Conservation (phyloP, 2,797 vertebrate genomes). For the Poliocrania exsul region DNA sequence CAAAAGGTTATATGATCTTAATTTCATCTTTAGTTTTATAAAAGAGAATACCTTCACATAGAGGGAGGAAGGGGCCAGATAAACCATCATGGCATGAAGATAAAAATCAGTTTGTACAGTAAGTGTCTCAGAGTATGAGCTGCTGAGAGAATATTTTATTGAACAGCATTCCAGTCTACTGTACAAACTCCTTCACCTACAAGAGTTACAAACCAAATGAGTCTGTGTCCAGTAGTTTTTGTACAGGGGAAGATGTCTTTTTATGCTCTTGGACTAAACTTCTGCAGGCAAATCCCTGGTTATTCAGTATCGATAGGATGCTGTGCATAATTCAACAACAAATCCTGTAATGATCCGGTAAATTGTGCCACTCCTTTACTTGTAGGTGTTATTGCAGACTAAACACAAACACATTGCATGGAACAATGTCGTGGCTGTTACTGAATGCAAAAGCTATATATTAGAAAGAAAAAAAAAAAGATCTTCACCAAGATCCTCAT, state of each 20-base stretch:
- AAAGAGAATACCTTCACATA: neutral
- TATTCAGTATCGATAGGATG: neutral
- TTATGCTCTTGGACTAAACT: neutral
- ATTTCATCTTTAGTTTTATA: conserved; percentile 28
- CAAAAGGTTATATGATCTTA: neutral
- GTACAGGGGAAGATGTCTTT: neutral
- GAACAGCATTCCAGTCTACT: neutral
- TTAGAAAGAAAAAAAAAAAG: neutral
- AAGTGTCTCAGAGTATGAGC: neutral
- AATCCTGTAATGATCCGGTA: conserved; percentile 2
- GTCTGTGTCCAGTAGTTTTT: neutral
- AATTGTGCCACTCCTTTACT: neutral
- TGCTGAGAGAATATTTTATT: conserved; percentile 18
- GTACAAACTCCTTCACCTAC: neutral
- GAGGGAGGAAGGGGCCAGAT: neutral
- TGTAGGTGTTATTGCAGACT: neutral
- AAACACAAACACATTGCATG: neutral
- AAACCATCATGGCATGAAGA: conserved; percentile 1
- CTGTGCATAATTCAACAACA: neutral
- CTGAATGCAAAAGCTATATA: neutral
- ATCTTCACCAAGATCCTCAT: neutral
- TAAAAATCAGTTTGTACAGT: conserved; percentile 8
- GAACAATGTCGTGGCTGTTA: neutral
- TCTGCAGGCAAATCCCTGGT: neutral
- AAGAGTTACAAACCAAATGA: conserved; percentile 17